Conservation (phyloP, 2,888 invertebrate genomes). For the Coenonympha glycerion region DNA sequence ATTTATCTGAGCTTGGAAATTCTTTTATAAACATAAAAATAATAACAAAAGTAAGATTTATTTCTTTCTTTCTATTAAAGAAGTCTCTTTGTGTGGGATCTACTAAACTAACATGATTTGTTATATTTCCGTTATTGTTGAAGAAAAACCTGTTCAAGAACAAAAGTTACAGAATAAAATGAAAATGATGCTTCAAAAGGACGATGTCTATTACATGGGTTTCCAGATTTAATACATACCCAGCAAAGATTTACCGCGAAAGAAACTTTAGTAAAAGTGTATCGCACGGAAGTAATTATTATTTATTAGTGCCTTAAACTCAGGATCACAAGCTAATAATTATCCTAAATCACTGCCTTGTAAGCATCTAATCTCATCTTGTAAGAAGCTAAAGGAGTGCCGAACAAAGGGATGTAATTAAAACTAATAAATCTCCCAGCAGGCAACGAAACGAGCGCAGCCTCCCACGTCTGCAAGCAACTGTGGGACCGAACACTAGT, state of each 20-base stretch:
- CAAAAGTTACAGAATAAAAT: too few relatives aligned
- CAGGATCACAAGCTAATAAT: neutral
- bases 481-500: slow-evolving; percentile 59
- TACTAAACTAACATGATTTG: neutral
- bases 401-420: slow-evolving; percentile 74
- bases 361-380: slow-evolving; percentile 61
- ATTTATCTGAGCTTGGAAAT: neutral
- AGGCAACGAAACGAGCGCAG: slow-evolving; percentile 73
- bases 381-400: slow-evolving; percentile 45
- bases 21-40: too few relatives aligned
- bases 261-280: too few relatives aligned
- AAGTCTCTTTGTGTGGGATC: neutral
- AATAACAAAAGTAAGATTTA: too few relatives aligned
- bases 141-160: neutral
- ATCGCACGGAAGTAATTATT: too few relatives aligned
- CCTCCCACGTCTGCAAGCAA: slow-evolving; percentile 64
- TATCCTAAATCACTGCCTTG: slow-evolving; percentile 50
- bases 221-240: too few relatives aligned
- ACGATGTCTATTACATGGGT: too few relatives aligned
- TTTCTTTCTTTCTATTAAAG: too few relatives aligned
- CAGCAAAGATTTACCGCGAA: too few relatives aligned
- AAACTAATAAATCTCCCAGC: slow-evolving; percentile 74
- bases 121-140: neutral
- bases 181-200: too few relatives aligned
- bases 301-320: neutral